phyloP scores from a whole-genome alignment of 2,888 invertebrate genomes.

The Pyrrhia umbra region DNA sequence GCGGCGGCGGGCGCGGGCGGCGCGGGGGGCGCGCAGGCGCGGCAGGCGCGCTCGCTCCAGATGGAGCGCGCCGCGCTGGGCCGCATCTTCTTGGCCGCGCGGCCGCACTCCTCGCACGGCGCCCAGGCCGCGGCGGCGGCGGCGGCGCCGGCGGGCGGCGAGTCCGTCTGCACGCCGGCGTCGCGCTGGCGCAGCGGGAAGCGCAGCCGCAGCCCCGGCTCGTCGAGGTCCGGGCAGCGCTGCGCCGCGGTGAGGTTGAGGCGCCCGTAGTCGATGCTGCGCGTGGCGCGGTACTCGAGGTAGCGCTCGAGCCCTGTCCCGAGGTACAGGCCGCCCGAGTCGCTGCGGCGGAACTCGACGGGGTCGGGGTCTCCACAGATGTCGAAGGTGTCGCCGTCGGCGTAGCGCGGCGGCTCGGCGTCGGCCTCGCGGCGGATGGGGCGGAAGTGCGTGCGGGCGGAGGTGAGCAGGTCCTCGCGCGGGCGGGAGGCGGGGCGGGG shows the following conservation, averaged over 20 bases:
- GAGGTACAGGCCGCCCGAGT: constrained; percentile 91
- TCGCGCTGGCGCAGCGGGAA: constrained; percentile 90
- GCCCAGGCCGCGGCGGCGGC: constrained; percentile 69
- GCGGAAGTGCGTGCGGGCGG: constrained; percentile 95
- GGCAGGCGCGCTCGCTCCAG: constrained; percentile 72
- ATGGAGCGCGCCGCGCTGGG: constrained; percentile 71
- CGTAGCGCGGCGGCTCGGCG: constrained; percentile 82
- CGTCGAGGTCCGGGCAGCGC: constrained; percentile 79
- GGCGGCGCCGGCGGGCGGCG: constrained; percentile 45
- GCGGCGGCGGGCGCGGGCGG: constrained; percentile 62
- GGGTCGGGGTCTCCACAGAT: constrained; percentile 91
- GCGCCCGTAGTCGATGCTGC: constrained; percentile 82
- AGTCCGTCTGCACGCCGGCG: constrained; percentile 80
- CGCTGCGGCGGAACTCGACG: constrained; percentile 92
- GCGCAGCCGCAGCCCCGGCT: constrained; percentile 91
- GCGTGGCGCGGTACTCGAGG: constrained; percentile 86
- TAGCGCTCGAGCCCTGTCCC: constrained; percentile 88
- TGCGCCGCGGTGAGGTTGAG: constrained; percentile 79
- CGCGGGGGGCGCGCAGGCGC: constrained; percentile 74
- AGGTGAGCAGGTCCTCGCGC: constrained; percentile 93
- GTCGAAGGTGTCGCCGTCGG: constrained; percentile 94
- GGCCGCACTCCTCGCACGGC: constrained; percentile 80
- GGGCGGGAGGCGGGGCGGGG: constrained; percentile 63
- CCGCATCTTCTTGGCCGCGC: constrained; percentile 84
- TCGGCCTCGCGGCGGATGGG: constrained; percentile 92